Percentiles rank a stretch among this genome's conserved stretches.
phyloP scores from a whole-genome alignment of 2,113 vertebrate genomes.

The Clarias batrachus region DNA sequence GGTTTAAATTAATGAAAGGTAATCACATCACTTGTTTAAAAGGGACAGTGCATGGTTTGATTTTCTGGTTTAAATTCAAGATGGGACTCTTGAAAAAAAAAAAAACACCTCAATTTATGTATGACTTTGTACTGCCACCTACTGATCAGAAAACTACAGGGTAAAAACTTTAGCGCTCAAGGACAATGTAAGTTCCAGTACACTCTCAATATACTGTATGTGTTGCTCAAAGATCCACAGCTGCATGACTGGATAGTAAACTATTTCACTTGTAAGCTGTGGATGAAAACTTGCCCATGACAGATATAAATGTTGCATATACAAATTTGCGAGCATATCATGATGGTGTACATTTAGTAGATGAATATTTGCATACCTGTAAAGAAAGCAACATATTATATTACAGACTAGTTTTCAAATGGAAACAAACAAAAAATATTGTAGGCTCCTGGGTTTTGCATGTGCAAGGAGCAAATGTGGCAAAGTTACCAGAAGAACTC shows the following conservation, averaged over 20 bases:
- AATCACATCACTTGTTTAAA: not conserved
- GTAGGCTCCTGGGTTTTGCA: too few relatives aligned
- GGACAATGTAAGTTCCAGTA: not conserved
- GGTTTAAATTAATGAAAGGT: not conserved
- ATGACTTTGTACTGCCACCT: constrained; percentile 44
- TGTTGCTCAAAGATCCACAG: too few relatives aligned
- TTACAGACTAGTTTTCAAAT: too few relatives aligned
- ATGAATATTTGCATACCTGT: too few relatives aligned
- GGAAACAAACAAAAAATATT: too few relatives aligned
- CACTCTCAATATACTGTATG: not conserved
- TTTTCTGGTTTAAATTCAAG: not conserved
- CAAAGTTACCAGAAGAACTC: too few relatives aligned
- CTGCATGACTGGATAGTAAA: not conserved
- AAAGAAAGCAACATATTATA: too few relatives aligned
- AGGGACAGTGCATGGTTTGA: not conserved
- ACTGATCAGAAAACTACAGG: constrained; percentile 21
- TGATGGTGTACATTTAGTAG: not conserved
- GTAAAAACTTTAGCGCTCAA: not conserved
- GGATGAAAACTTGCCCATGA: not conserved
- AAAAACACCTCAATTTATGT: not conserved
- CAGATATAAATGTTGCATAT: not conserved
- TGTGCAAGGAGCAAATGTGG: too few relatives aligned
- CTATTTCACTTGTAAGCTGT: not conserved
- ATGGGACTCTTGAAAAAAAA: not conserved
- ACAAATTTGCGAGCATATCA: not conserved